Evolutionary conservation across 2,113 vertebrate species (phyloP), one percentile per base, ranked within the genome.

Genomic region (Thymallus thymallus): DNA sequence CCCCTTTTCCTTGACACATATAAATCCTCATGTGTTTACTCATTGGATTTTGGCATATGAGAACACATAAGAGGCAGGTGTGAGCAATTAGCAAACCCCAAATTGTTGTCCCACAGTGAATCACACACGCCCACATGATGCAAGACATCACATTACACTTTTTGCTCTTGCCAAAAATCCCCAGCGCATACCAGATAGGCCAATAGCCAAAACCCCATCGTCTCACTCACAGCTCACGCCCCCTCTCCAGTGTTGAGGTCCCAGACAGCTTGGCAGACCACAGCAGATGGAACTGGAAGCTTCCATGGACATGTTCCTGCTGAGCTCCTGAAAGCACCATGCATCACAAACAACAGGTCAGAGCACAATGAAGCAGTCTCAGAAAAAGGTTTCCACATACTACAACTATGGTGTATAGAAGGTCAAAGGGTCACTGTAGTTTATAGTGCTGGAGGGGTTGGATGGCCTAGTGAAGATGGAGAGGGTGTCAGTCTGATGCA

Each of bases 291-390:
- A 80, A 70, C 41, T 4, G 20, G 75, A 85, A 78, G 66, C 69
- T 73, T 86, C 35, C 72, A 13, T 18, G 22, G 76, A 78, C 75
- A 14, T 48, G 1, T 74, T 72, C 87, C 73, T 68, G 74, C 84
- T 81, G 86, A 4, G 68, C 78, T 74, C 76, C 80, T 81, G 79
- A 88, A 74, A 81, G 87, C 73, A 76, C 78, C 81, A 79, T 90
- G 87, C 76, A 86, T 88, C 87, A 86, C 80, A 75, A 76, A 85
- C 88, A 86, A 87, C 75, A 74, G 85, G 82, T 82, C 73, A 75
- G 18, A 55, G 81, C 76, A 86, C 79, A 75, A 80, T 68, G 75
- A 64, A 74, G 72, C 67, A 68, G 58, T 61, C 64, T 26, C 75
- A 45, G 0, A 48, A 72, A 63, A 5, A 7, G 63, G 75, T 81